phyloP scores from a whole-genome alignment of 2,797 vertebrate species.

The Bovichtus variegatus region DNA sequence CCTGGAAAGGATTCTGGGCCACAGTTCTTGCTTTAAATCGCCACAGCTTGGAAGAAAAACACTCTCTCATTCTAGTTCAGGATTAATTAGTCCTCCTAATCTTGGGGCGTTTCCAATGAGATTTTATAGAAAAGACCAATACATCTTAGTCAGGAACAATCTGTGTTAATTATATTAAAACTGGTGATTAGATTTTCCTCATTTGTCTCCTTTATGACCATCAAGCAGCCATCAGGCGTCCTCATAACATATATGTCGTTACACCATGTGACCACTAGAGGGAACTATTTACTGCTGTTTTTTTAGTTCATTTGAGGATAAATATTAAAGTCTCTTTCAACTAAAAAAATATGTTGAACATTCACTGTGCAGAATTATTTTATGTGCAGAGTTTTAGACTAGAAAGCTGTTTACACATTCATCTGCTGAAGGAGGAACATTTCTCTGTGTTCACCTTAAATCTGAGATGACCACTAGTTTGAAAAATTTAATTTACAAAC shows the following conservation, averaged over 20 bases:
- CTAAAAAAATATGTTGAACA: background rate
- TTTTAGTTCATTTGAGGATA: background rate
- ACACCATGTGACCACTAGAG: constrained; percentile 42
- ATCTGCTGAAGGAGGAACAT: background rate
- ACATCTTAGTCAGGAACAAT: constrained; percentile 47
- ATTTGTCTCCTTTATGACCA: constrained; percentile 22
- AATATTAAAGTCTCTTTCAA: background rate
- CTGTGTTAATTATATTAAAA: constrained; percentile 59
- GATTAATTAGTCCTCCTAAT: constrained; percentile 57
- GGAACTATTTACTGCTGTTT: constrained; percentile 19
- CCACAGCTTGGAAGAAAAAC: constrained; percentile 49
- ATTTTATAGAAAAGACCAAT: constrained; percentile 42
- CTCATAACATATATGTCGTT: constrained; percentile 26
- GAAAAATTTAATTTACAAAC: background rate
- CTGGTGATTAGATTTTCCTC: constrained; percentile 46
- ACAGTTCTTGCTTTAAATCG: constrained; percentile 39
- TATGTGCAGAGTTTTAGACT: background rate
- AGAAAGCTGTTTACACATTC: background rate
- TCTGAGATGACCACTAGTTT: background rate
- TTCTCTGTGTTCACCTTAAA: background rate
- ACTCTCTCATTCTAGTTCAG: constrained; percentile 37
- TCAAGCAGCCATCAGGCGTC: constrained; percentile 17
- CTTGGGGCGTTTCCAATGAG: constrained; percentile 29
- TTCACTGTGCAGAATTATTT: background rate
- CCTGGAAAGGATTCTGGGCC: constrained; percentile 24